These are phyloP conservation scores for Rhyacophila evoluta DNA, from an alignment of 2,888 invertebrate genomes.

Conservation along the genomic window DNA sequence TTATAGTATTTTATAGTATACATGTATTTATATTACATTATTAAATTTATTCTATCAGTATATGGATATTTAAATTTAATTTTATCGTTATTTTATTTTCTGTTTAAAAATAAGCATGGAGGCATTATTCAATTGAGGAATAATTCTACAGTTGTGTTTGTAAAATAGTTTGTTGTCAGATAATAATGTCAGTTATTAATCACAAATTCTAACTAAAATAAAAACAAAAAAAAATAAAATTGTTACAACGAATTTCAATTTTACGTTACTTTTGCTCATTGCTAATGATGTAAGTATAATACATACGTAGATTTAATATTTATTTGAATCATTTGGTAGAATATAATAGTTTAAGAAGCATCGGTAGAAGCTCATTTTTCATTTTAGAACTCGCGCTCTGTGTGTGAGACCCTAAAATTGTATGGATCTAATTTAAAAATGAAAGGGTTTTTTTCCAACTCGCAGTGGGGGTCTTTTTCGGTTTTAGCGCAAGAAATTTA, in stretches of 20 bases:
- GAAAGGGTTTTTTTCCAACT: slow-evolving; percentile 7
- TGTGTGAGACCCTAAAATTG: slow-evolving; percentile 24
- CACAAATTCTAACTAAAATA: neutral
- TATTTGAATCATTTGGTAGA: neutral
- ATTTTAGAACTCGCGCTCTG: slow-evolving; percentile 24
- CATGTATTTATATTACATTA: too few relatives aligned
- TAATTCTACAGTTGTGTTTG: too few relatives aligned
- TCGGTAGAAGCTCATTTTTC: neutral
- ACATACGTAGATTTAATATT: neutral
- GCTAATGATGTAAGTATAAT: neutral
- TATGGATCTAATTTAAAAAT: slow-evolving; percentile 17
- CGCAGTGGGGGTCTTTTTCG: slow-evolving; percentile 11
- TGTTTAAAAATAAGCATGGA: too few relatives aligned
- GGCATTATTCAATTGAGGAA: too few relatives aligned
- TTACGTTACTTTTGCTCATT: neutral
- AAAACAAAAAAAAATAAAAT: neutral
- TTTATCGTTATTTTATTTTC: too few relatives aligned
- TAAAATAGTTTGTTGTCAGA: too few relatives aligned
- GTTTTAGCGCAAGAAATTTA: neutral
- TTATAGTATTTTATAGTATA: neutral
- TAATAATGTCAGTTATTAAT: too few relatives aligned
- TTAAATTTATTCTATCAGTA: neutral
- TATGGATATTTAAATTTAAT: too few relatives aligned
- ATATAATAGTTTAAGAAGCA: neutral
- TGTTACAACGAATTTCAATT: neutral